Evolutionary conservation across 2,113 vertebrate species (phyloP).

Genomic region (Pygoscelis adeliae): DNA sequence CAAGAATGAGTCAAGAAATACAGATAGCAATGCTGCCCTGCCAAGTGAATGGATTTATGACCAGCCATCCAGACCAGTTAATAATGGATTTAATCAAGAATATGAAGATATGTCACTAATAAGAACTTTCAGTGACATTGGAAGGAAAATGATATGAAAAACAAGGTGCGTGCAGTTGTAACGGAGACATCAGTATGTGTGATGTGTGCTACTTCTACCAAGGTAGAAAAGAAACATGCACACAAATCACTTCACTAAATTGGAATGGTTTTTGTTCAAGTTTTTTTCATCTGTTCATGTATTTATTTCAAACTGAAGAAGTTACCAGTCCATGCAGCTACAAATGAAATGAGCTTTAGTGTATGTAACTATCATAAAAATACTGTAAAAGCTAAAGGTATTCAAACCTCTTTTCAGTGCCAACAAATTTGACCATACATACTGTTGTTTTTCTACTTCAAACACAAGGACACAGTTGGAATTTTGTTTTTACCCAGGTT

Average conservation of each 20-base stretch:
- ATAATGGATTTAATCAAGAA: neutral
- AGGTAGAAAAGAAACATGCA: neutral
- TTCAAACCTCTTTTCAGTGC: neutral
- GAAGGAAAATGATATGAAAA: neutral
- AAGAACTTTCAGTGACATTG: neutral
- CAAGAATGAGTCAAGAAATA: neutral
- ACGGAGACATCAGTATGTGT: neutral
- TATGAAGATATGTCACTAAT: constrained; percentile 3
- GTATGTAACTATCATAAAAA: neutral
- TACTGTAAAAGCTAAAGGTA: neutral
- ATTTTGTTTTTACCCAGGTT: neutral
- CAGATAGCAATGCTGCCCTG: neutral
- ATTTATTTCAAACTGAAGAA: neutral
- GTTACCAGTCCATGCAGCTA: neutral
- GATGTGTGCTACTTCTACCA: neutral
- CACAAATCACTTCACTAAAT: neutral
- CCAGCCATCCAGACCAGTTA: neutral
- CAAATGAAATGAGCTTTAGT: neutral
- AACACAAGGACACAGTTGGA: neutral
- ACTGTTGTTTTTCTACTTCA: neutral
- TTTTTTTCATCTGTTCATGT: neutral
- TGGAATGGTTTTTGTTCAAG: neutral
- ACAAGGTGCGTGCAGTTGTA: neutral
- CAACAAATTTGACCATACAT: neutral
- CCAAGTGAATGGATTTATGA: constrained; percentile 11